Evolutionary conservation across 2,797 vertebrate genomes (phyloP), one percentile per base, ranked within the genome.

Genomic region (Hydrolagus colliei): DNA sequence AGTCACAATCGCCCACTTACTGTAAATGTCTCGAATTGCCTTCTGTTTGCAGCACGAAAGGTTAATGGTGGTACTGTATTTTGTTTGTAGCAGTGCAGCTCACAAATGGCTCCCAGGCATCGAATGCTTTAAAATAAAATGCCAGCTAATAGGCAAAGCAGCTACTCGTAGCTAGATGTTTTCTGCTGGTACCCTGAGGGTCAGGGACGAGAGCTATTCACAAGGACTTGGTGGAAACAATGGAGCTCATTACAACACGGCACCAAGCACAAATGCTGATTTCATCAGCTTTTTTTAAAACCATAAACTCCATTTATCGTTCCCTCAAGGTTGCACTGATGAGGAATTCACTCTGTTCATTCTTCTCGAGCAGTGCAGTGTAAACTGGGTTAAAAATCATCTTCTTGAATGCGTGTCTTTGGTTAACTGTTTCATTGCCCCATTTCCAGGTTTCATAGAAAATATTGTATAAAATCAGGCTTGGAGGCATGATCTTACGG

Each of bases 1-100:
- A 84, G 14, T 82, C 63, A 82, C 67, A 20, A 4, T 41, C 22
- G n/a, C 32, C 32, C 79, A 84, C 79, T 84, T 84, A 84, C 79
- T 71, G 78, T 82, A 67, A 68, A 71, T 84, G 79, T 52, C 79
- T 84, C 35, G 79, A 84, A 35, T 32, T 35, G 4, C 52, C 65
- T 84, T 65, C 79, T 68, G 18, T 71, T 84, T 84, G 79, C 65
- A 12, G 65, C 65, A 84, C 12, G 16, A 20, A 65, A 82, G 67
- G 9, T 9, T 35, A 68, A 71, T 20, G 35, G 32, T 3, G 65
- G 27, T 71, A 27, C 27, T 1, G 27, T 27, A 16, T 84, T 84
- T n/a, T n/a, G 63, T 68, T 67, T 84, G 9, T 20, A 18, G 65
- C 18, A 68, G 65, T 35, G 52, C 32, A 84, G 65, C 79, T 68